Base-by-base conservation (phyloP, 2,797 vertebrate species). In the Numenius phaeopus region DNA sequence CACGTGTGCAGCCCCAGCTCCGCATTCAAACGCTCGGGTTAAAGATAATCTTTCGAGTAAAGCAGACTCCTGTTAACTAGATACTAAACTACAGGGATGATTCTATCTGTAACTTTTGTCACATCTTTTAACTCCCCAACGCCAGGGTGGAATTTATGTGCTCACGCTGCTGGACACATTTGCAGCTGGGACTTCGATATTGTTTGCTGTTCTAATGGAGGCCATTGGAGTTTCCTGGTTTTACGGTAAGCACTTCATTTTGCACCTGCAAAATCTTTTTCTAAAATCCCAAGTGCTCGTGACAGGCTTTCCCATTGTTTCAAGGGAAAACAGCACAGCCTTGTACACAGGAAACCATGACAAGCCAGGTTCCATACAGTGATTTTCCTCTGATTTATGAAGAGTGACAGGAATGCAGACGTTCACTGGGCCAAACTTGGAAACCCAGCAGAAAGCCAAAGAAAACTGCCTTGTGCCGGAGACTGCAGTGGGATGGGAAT, bases 161-260 rank as follows among this genome's bases (percentile, higher is more conserved):
- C 97, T 99, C 90, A 99, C 99, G 4, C 97, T 99, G 39, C 97
- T 99, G 96, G 99, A 99, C 95, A 99, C 98, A 46, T 99, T 99
- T 89, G 99, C 99, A 57, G 99, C 99, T 11, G 99, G 99, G 52
- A 99, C 99, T 7, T 99, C 99, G 8, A 99, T 99, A 97, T 91
- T 99, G 20, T 99, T 99, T 96, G 99, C 97, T 5, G 99, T 99
- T 86, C 97, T 99, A 90, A 98, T 99, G 95, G 99, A 99, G 95
- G 99, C 99, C 90, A 99, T 99, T 11, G 99, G 99, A 49, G 99
- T 99, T 70, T 99, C 99, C n/a, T 99, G 99, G 99, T 99, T 99
- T 98, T 99, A 99, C 58, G 99, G 99, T 99, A 98, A 84, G 99
- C 87, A 26, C 23, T 77, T 81, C 27, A 18, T 59, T 75, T 47